Conservation (phyloP, 2,113 vertebrate species). For the Rana temporaria region DNA sequence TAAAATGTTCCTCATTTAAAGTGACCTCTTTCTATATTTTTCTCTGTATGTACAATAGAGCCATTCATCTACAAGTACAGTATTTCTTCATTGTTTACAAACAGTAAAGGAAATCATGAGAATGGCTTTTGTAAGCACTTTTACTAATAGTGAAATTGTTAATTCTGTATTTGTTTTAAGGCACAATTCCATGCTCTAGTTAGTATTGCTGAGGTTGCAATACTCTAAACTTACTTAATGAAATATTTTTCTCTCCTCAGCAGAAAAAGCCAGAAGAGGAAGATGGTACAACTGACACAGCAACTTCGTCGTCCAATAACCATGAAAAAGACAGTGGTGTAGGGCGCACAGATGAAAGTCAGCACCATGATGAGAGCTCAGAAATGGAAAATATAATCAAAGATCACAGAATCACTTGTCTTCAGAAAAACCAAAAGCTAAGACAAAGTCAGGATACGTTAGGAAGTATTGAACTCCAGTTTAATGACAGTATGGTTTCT, state of each 20-base stretch:
- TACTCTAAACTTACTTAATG: conserved; percentile 11
- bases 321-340: conserved; percentile 83
- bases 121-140: conserved; percentile 21
- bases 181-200: conserved; percentile 38
- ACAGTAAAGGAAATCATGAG: not conserved
- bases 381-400: conserved; percentile 84
- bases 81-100: conserved; percentile 9
- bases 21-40: no score
- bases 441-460: conserved; percentile 68
- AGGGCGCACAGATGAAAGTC: conserved; percentile 79
- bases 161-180: conserved; percentile 27
- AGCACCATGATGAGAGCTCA: conserved; percentile 81
- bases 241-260: conserved; percentile 64
- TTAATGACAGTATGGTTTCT: conserved; percentile 73
- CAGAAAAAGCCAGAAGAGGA: conserved; percentile 86
- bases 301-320: conserved; percentile 88
- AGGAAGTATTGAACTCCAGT: conserved; percentile 70
- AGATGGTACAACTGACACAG: conserved; percentile 85
- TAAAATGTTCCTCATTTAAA: not conserved
- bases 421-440: conserved; percentile 74
- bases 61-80: no score
- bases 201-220: conserved; percentile 24
- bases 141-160: not conserved
- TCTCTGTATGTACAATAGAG: no score
- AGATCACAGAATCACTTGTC: conserved; percentile 74